phyloP scores from a whole-genome alignment of 35 echinoderm and acorn worm species.

The Hemicentrotus pulcherrimus region DNA sequence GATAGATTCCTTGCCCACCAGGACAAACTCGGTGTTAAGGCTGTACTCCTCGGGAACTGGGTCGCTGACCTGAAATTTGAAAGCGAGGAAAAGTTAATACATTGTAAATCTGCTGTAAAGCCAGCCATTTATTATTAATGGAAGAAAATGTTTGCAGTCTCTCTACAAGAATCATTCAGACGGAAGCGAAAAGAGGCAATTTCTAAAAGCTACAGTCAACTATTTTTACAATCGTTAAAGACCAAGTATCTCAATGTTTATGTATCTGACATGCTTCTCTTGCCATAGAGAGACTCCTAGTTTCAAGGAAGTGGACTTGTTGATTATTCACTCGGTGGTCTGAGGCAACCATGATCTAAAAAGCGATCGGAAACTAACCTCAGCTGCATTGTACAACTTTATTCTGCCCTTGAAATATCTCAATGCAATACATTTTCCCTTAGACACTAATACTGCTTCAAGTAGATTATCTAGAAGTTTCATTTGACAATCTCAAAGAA shows the following conservation, averaged over 20 bases:
- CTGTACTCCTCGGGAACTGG: slow-evolving; percentile 98
- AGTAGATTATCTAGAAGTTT: neutral
- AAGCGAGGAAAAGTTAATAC: neutral
- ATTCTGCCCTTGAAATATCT: too few relatives aligned
- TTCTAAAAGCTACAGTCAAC: too few relatives aligned
- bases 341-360: too few relatives aligned
- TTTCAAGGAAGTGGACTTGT: neutral
- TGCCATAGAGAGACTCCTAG: neutral
- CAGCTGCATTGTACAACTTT: too few relatives aligned
- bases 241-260: neutral
- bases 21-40: slow-evolving; percentile 88
- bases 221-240: neutral
- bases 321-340: neutral
- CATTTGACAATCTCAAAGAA: neutral
- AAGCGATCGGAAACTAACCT: too few relatives aligned
- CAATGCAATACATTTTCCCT: too few relatives aligned
- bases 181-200: too few relatives aligned
- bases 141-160: neutral
- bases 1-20: slow-evolving; percentile 87
- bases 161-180: neutral
- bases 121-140: neutral
- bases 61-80: slow-evolving; percentile 71
- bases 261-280: neutral
- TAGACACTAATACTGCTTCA: too few relatives aligned
- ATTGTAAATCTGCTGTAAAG: neutral